phyloP scores from a whole-genome alignment of 1,140 invertebrate species.

The Phthorimaea operculella region DNA sequence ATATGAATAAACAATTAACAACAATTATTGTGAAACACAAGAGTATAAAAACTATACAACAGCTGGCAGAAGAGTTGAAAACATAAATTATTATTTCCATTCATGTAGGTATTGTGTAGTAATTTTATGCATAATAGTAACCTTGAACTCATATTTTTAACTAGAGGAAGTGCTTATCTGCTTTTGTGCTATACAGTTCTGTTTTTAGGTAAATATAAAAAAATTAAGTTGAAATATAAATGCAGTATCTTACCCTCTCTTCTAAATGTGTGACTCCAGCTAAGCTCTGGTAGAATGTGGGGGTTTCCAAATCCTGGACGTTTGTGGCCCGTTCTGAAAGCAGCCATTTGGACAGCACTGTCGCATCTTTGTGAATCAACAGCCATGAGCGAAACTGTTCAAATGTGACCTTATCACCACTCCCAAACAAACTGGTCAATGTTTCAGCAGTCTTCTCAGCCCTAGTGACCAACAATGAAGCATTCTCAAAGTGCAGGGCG shows the following conservation, averaged over 20 bases:
- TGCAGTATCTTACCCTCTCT: conserved; percentile 72
- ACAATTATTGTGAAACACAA: too few species aligned
- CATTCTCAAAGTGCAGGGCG: conserved; percentile 72
- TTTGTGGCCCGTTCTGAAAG: conserved; percentile 77
- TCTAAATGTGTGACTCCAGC: conserved; percentile 89
- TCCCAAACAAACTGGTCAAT: conserved; percentile 65
- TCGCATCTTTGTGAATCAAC: conserved; percentile 76
- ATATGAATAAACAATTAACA: too few species aligned
- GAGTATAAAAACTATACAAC: too few species aligned
- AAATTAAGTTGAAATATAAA: not conserved
- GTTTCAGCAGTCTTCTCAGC: conserved; percentile 53
- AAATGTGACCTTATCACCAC: conserved; percentile 72
- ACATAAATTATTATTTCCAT: too few species aligned
- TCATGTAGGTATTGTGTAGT: too few species aligned
- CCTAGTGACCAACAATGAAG: conserved; percentile 38
- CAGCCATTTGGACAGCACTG: conserved; percentile 84
- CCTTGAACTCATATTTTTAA: not conserved
- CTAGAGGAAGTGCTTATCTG: not conserved
- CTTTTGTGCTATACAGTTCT: not conserved
- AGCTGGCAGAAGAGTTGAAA: too few species aligned
- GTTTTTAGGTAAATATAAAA: not conserved
- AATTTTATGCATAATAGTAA: not conserved
- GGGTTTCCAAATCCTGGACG: conserved; percentile 85
- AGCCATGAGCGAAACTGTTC: conserved; percentile 82
- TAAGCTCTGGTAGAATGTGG: conserved; percentile 91